phyloP scores from a whole-genome alignment of 2,888 invertebrate genomes.

The Apantesis nais region DNA sequence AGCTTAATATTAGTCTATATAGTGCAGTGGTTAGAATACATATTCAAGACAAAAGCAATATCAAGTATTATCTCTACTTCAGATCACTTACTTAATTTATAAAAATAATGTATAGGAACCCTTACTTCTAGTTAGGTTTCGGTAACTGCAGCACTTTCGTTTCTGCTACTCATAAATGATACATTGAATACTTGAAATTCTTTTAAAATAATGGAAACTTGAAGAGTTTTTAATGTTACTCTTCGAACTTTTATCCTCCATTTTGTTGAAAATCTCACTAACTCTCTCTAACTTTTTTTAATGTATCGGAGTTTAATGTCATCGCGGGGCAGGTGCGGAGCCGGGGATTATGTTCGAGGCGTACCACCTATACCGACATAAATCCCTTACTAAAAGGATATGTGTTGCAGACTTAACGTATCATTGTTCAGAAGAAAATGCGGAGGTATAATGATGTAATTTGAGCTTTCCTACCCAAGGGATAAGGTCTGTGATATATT shows the following conservation, averaged over 20 bases:
- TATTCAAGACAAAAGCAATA: background rate
- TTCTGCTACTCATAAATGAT: background rate
- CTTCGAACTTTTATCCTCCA: background rate
- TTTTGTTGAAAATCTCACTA: background rate
- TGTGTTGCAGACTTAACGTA: slow-evolving; percentile 1
- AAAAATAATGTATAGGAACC: too few species aligned
- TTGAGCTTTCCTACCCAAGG: background rate
- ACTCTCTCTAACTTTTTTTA: background rate
- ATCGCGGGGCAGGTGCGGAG: slow-evolving; percentile 9
- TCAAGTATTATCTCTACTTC: background rate
- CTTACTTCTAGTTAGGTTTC: background rate
- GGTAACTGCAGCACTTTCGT: background rate
- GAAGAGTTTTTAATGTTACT: background rate
- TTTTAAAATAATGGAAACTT: background rate
- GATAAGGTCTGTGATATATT: background rate
- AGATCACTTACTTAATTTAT: background rate
- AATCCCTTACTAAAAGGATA: slow-evolving; percentile 8
- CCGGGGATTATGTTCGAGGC: slow-evolving; percentile 21
- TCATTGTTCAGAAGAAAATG: slow-evolving; percentile 5
- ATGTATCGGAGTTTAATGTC: background rate
- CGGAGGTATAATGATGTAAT: background rate
- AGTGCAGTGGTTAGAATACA: too few species aligned
- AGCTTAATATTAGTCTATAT: background rate
- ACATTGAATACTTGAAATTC: background rate
- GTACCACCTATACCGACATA: slow-evolving; percentile 8